Evolutionary conservation across 2,797 vertebrate genomes (phyloP).

Genomic region (Micrastur ruficollis): DNA sequence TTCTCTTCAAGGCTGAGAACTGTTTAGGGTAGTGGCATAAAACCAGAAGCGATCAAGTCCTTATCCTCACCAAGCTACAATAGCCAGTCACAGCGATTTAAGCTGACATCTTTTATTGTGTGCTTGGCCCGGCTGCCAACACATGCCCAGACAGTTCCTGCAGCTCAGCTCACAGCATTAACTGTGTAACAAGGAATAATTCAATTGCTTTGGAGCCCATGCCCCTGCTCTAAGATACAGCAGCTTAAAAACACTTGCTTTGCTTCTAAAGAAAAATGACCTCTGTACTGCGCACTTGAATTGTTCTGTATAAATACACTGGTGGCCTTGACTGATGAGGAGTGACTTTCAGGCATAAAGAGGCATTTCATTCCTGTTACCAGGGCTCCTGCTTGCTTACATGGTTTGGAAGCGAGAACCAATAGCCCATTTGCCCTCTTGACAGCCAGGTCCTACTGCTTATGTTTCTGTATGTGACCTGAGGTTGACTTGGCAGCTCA

Average conservation of each 20-base stretch:
- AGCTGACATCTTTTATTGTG: constrained; percentile 43
- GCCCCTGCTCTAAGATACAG: constrained; percentile 21
- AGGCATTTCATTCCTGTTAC: not conserved
- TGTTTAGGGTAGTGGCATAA: not conserved
- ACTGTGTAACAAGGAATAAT: constrained; percentile 29
- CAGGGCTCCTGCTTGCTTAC: not conserved
- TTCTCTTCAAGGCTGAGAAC: not conserved
- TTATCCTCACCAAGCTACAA: constrained; percentile 6
- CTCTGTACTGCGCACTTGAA: not conserved
- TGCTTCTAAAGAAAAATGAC: constrained; percentile 13
- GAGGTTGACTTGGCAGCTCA: not conserved
- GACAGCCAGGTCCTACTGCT: not conserved
- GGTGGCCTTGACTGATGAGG: not conserved
- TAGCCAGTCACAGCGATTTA: constrained; percentile 21
- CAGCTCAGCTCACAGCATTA: constrained; percentile 21
- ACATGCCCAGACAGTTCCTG: constrained; percentile 55
- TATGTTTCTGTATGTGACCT: not conserved
- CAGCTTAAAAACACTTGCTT: constrained; percentile 32
- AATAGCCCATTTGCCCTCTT: not conserved
- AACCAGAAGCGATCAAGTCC: constrained; percentile 23
- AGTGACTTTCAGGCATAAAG: constrained; percentile 9
- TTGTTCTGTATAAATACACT: constrained; percentile 12
- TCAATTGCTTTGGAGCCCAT: constrained; percentile 26
- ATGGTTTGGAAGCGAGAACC: not conserved
- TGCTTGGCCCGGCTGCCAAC: not conserved